Base-by-base conservation (phyloP, 2,113 vertebrate genomes). In the Lamprologus tigripictilis region DNA sequence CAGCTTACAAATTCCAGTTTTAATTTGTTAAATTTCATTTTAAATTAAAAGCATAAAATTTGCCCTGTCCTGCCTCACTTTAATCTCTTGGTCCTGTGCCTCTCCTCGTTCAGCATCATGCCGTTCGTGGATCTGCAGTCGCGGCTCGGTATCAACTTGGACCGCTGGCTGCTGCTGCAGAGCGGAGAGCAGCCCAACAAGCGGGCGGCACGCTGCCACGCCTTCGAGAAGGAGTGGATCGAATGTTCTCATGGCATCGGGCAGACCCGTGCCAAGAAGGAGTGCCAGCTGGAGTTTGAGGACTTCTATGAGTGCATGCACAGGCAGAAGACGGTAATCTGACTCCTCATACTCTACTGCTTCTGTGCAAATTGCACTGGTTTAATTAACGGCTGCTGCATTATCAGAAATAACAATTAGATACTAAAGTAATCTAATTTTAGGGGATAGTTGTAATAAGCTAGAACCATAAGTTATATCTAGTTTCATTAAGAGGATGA, bases 171-270 rank as follows among this genome's bases (percentile, higher is more conserved):
- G 66, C 10, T 97, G 92, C 28, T 93, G 80, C 97, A 97, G 92
- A 98, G 97, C 28, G 86, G 82, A 2, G 12, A 93, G 13, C 98
- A 99, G 94, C 97, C 97, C 0, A 3, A 94, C 83, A 85, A 93
- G 16, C 79, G 57, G 2, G 89, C 97, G 2, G 1, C 81, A 1
- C 81, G 87, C 53, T 99, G 98, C 89, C 97, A 99, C 40, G 97
- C 97, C 47, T 99, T 99, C 83, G 98, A 99, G 93, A 99, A 98
- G 90, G 98, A 99, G 68, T 99, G 97, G 98, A 93, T 99, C 7
- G 97, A 98, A 45, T 99, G 98, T 13, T 10, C 96, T 2, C 94
- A 97, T 63, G 97, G 97, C 73, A 98, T 99, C 12, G 98, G 98
- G 8, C 85, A 89, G 84, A 97, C 66, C 26, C 97, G 98, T 0